Conservation (phyloP, 2,888 invertebrate genomes). For the Myathropa florea region DNA sequence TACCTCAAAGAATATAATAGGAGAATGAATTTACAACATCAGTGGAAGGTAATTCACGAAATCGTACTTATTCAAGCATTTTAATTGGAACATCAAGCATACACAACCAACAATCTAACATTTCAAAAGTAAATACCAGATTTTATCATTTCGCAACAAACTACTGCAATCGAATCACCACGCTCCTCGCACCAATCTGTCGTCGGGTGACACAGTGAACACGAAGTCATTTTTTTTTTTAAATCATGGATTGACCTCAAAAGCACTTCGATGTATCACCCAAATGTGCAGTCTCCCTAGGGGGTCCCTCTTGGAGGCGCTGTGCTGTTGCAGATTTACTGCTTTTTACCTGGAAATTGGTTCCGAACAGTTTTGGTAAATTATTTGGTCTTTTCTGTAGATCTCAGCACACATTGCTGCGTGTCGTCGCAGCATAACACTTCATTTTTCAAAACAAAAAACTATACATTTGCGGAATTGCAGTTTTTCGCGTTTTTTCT, state of each 20-base stretch:
- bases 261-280: slow-evolving; percentile 53
- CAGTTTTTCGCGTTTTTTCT: background rate
- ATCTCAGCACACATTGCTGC: slow-evolving; percentile 28
- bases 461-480: slow-evolving; percentile 9
- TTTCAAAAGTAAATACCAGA: too few relatives aligned
- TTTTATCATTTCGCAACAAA: slow-evolving; percentile 58
- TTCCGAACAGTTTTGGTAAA: slow-evolving; percentile 58
- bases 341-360: slow-evolving; percentile 64
- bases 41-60: too few relatives aligned
- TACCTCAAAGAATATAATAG: too few relatives aligned
- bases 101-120: slow-evolving; percentile 23
- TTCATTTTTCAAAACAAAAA: slow-evolving; percentile 58
- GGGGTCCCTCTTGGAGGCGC: slow-evolving; percentile 49
- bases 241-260: slow-evolving; percentile 56
- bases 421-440: slow-evolving; percentile 62
- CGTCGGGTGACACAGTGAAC: slow-evolving; percentile 18
- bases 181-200: slow-evolving; percentile 53
- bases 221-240: background rate
- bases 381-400: slow-evolving; percentile 62
- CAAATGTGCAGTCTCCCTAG: slow-evolving; percentile 63
- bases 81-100: too few relatives aligned
- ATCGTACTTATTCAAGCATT: too few relatives aligned
- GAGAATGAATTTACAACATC: too few relatives aligned
- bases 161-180: slow-evolving; percentile 44
- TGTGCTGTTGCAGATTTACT: slow-evolving; percentile 27